A percentile compares a stretch with the other conserved stretches of the same genome.
phyloP scores from a whole-genome alignment of 2,797 vertebrate species.

The Lacerta bilineata region DNA sequence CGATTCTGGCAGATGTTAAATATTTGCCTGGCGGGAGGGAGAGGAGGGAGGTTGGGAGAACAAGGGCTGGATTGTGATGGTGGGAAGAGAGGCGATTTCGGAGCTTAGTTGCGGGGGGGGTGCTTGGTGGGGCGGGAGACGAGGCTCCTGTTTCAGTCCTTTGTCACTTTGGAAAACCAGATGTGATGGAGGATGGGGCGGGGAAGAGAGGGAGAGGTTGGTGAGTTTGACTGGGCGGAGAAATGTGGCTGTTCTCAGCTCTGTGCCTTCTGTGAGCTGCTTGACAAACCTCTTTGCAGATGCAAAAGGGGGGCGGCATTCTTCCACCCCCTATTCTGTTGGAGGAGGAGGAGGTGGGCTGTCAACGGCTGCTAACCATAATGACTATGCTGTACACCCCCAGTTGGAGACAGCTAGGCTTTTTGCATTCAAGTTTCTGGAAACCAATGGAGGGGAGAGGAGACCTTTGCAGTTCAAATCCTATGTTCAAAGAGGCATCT shows the following conservation, averaged over 20 bases:
- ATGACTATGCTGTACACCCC: no score
- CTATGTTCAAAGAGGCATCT: no score
- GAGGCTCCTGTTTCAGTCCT: slow-evolving; percentile 69
- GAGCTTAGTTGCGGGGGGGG: background rate
- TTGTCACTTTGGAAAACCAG: slow-evolving; percentile 71
- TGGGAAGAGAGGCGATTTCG: background rate
- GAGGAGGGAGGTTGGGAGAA: slow-evolving; percentile 43
- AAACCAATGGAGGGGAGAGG: no score
- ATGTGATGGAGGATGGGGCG: slow-evolving; percentile 55
- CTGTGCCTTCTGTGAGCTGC: no score
- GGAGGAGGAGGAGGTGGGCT: no score
- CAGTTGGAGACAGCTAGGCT: no score
- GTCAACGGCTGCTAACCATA: no score
- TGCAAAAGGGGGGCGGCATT: background rate
- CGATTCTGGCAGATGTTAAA: background rate
- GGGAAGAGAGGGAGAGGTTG: background rate
- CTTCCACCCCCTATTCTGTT: background rate
- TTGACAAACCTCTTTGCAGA: background rate
- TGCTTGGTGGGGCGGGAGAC: background rate
- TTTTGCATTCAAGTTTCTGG: no score
- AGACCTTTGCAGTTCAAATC: no score
- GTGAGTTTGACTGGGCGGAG: background rate
- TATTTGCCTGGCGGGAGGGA: background rate
- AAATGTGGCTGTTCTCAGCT: background rate
- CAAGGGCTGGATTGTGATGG: slow-evolving; percentile 52